phyloP scores from a whole-genome alignment of 1,140 invertebrate genomes.

The Tetraneura akinire region DNA sequence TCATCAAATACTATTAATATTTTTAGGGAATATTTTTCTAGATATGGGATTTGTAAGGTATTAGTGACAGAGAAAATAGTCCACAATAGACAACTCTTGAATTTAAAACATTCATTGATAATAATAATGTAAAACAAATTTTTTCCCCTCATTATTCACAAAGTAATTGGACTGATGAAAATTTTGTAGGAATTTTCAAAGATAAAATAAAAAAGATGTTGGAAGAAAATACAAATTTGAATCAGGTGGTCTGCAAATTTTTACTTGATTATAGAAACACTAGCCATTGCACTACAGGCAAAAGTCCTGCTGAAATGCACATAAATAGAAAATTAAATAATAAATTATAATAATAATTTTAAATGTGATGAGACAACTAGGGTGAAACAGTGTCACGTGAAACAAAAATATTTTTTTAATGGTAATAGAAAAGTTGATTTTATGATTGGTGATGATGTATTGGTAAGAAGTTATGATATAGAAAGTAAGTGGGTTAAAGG shows the following conservation, averaged over 20 bases:
- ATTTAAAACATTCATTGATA: constrained; percentile 55
- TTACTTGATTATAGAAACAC: constrained; percentile 35
- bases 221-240: neutral
- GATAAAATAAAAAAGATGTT: constrained; percentile 9
- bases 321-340: constrained; percentile 49
- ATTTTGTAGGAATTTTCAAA: neutral
- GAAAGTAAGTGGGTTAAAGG: neutral
- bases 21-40: constrained; percentile 55
- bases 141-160: constrained; percentile 52
- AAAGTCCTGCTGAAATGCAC: constrained; percentile 14
- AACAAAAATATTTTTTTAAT: neutral
- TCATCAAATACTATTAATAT: too few species aligned
- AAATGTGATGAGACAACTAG: too few species aligned
- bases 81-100: constrained; percentile 55
- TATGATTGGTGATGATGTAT: neutral
- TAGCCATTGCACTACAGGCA: neutral
- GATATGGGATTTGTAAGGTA: constrained; percentile 55
- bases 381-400: too few species aligned
- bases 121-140: constrained; percentile 55
- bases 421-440: constrained; percentile 1
- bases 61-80: constrained; percentile 58
- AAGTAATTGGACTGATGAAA: constrained; percentile 57
- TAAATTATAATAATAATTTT: neutral
- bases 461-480: neutral
- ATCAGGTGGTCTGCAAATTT: neutral